A percentile compares a stretch with the other conserved stretches of the same genome.
phyloP scores from a whole-genome alignment of 1,140 invertebrate genomes.

The Uloborus diversus region DNA sequence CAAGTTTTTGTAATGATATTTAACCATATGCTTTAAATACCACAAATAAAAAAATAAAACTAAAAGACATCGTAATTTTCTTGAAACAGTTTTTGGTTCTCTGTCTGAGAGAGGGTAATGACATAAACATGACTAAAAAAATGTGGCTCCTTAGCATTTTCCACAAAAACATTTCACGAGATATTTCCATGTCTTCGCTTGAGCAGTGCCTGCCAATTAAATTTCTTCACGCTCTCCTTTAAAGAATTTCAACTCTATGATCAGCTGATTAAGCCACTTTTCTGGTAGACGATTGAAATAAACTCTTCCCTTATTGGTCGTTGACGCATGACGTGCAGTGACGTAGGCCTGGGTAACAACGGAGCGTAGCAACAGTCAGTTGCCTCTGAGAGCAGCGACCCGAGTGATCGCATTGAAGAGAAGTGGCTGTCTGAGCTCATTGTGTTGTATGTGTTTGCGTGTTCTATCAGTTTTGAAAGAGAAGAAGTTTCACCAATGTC shows the following conservation, averaged over 20 bases:
- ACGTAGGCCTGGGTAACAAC: conserved; percentile 49
- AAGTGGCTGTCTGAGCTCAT: neutral
- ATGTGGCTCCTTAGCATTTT: too few species aligned
- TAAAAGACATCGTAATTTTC: too few species aligned
- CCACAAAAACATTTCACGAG: too few species aligned
- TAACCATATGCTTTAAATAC: too few species aligned
- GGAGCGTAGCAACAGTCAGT: conserved; percentile 53
- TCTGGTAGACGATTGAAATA: conserved; percentile 17
- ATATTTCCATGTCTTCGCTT: neutral
- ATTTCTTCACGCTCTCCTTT: neutral
- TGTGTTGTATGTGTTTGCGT: conserved; percentile 2
- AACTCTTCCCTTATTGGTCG: conserved; percentile 35
- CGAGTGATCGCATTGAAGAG: conserved; percentile 26
- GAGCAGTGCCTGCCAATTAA: neutral
- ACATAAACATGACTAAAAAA: too few species aligned
- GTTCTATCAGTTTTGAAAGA: neutral
- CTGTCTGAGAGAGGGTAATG: too few species aligned
- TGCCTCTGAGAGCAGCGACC: conserved; percentile 53
- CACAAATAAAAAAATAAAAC: too few species aligned
- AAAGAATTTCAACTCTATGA: neutral
- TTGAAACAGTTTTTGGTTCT: too few species aligned
- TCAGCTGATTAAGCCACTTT: conserved; percentile 52
- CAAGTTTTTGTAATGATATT: too few species aligned
- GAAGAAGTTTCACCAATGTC: conserved; percentile 13
- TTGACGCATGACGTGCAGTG: conserved; percentile 39